Conservation (phyloP, 23 tunicate species). For the Diplosoma virens region DNA sequence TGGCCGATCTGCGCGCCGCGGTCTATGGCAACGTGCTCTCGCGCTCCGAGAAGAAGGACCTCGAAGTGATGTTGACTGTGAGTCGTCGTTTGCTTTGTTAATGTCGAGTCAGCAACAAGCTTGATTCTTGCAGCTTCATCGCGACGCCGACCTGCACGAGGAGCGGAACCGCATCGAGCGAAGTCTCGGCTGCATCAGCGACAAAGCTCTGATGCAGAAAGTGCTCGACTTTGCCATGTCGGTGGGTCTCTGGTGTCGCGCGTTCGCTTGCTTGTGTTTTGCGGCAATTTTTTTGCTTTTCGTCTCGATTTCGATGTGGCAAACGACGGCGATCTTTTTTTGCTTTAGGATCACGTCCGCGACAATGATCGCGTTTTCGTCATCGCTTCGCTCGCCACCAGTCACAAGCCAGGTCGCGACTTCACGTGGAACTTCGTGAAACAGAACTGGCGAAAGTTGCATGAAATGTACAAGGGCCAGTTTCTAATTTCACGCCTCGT, state of each 20-base stretch:
- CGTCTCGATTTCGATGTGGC: not conserved
- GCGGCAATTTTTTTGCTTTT: not conserved
- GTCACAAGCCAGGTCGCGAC: conserved; percentile 63
- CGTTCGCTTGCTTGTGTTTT: not conserved
- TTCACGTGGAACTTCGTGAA: conserved; percentile 76
- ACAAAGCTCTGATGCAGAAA: conserved; percentile 52
- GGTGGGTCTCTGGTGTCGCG: conserved; percentile 36
- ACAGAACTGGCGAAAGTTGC: conserved; percentile 80
- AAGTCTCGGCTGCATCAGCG: conserved; percentile 55
- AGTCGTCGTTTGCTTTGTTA: not conserved
- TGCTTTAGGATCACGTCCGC: conserved; percentile 70
- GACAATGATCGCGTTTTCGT: conserved; percentile 74
- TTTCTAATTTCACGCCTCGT: conserved; percentile 81
- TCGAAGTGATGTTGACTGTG: conserved; percentile 59
- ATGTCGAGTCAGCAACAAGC: not conserved
- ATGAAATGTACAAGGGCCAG: conserved; percentile 82
- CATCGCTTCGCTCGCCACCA: conserved; percentile 60
- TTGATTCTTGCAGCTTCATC: conserved; percentile 50
- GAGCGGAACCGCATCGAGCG: conserved; percentile 79
- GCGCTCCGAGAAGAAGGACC: conserved; percentile 50
- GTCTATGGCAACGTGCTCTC: conserved; percentile 74
- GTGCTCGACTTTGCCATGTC: conserved; percentile 95
- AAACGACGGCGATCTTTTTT: no score
- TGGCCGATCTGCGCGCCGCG: conserved; percentile 80
- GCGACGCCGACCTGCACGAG: conserved; percentile 78